Evolutionary conservation across 2,797 vertebrate species (phyloP), one percentile per base, ranked within the genome.

Genomic region (Tenualosa ilisha): DNA sequence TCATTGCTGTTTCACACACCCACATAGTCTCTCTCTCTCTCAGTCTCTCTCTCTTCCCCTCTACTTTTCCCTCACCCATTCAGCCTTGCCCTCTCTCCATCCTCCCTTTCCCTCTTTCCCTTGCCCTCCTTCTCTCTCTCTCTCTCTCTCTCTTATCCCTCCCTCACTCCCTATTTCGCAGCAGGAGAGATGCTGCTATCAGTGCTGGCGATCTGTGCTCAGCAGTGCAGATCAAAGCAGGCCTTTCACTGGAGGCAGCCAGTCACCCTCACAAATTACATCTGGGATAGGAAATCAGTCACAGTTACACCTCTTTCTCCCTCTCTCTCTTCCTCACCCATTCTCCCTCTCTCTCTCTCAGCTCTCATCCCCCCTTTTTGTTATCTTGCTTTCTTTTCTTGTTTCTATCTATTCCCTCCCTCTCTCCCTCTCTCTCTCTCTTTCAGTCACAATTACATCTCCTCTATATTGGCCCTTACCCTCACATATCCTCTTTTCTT

Each of bases 201-300:
- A 24, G 20, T 54, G 51, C 81, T 31, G 59, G 81, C 15, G 51
- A 56, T 83, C 82, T 46, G 81, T 82, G 46, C 22, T 53, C 59
- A 46, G 63, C n/a, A 46, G 63, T 61, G 63, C 56, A 37, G 31
- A 46, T 61, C 56, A 83, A 63, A 63, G 13, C 37, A 43, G 63
- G 46, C 37, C 46, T 37, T 61, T 61, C 63, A 46, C 59, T 56
- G 56, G 56, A 83, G 37, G 56, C 56, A 83, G 82, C 54, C 82
- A 63, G 54, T 83, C 82, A 46, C 24, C 54, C n/a, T 54, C 82
- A 83, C 13, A 83, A 83, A 83, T 83, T 24, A 83, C 54, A 83
- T 83, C 63, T 83, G 12, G 82, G 53, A 83, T 56, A 22, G 20
- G 82, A 43, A 56, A 61, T 83, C 82, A 46, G 56, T 63, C 43